Evolutionary conservation across 1,140 invertebrate species (phyloP), one percentile per base, ranked within the genome.

Genomic region (Chrysopa pallens): DNA sequence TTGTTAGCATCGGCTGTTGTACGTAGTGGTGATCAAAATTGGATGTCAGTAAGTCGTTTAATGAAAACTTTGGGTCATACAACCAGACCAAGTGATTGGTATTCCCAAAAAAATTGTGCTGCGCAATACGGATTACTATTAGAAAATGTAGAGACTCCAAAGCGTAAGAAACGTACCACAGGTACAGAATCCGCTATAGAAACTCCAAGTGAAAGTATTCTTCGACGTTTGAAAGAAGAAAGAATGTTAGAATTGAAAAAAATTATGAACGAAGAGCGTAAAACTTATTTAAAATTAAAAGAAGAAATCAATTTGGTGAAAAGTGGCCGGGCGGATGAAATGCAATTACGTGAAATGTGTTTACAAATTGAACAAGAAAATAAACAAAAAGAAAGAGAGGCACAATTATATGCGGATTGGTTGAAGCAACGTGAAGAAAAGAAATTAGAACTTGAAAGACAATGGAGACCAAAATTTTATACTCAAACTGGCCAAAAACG

Each of bases 1-100:
- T 84, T 80, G 50, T 59, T 95, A 33, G 87, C 86, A 1, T 89
- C 85, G 1, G 80, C 86, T 15, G 89, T 95, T 1, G 64, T 80
- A 2, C 74, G 82, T 52, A 88, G 81, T 61, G 88, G 88, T 0
- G 89, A 94, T 60, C 88, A 92, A 61, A 94, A 93, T 59, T 94
- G 89, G 88, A 87, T 87, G 57, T 84, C 83, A 1, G 88, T 95
- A 0, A 88, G 86, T 29, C 66, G 88, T 48, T 46, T 67, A 44
- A 68, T 74, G 50, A 86, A 76, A 64, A 74, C 64, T 44, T 78
- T 74, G 52, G 73, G 74, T 1, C 85, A 91, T 51, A 70, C 73
- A 41, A 77, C 78, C 43, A 61, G 84, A 44, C 84, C 88, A 2
- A 52, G 67, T 0, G 89, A 94, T 58, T 94, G 87, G 84, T 93